Percentiles rank a stretch among this genome's conserved stretches.
phyloP scores from a whole-genome alignment of 2,888 invertebrate genomes.

The Piscicola geometra region DNA sequence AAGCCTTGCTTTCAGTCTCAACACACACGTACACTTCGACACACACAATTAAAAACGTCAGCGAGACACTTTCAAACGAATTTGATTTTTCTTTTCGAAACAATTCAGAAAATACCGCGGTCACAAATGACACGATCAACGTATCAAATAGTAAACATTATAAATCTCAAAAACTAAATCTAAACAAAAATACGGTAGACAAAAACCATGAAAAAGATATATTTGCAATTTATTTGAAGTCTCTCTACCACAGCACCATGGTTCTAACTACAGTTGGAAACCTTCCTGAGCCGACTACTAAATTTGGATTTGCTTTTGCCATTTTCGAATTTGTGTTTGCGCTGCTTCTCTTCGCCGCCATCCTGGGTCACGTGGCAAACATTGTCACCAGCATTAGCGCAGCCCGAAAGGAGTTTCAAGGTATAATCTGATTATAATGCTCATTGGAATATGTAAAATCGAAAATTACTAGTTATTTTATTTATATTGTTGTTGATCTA shows the following conservation, averaged over 20 bases:
- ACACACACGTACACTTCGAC: too few species aligned
- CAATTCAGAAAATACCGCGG: too few species aligned
- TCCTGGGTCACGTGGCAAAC: constrained; percentile 93
- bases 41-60: background rate
- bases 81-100: too few species aligned
- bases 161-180: too few species aligned
- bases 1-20: too few species aligned
- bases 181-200: background rate
- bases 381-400: constrained; percentile 96
- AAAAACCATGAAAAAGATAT: constrained; percentile 43
- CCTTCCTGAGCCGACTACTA: constrained; percentile 81
- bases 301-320: constrained; percentile 90
- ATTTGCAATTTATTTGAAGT: constrained; percentile 84
- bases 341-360: constrained; percentile 87
- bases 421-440: too few species aligned
- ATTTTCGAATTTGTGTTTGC: constrained; percentile 90
- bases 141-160: too few species aligned
- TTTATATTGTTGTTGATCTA: too few species aligned
- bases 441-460: too few species aligned
- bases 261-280: constrained; percentile 92
- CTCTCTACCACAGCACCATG: constrained; percentile 96
- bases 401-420: constrained; percentile 95
- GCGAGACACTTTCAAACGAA: too few species aligned
- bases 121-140: too few species aligned
- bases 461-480: too few species aligned